Evolutionary conservation across 2,888 invertebrate genomes (phyloP).

Genomic region (Nephrotoma appendiculata): DNA sequence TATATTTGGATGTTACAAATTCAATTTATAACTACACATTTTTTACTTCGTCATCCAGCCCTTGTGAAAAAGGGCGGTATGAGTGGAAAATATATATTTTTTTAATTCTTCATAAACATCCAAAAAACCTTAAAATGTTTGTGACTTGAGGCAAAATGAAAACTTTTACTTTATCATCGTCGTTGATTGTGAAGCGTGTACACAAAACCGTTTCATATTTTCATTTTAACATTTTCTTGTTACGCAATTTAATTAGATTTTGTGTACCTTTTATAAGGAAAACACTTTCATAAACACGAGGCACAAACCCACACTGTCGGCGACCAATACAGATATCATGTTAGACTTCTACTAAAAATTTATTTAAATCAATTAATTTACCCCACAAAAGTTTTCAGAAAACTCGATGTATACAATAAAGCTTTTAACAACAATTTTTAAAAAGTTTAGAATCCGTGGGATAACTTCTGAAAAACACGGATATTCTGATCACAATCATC

Average conservation of each 20-base stretch:
- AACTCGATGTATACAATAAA: no score
- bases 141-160: neutral
- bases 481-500: neutral
- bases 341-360: neutral
- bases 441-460: neutral
- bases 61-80: no score
- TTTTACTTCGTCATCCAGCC: no score
- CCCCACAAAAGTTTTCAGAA: no score
- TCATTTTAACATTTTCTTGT: neutral
- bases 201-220: neutral
- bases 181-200: neutral
- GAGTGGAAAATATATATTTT: no score
- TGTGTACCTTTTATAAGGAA: neutral
- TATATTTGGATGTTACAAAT: no score
- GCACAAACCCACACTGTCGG: neutral
- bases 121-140: neutral
- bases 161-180: neutral
- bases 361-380: no score
- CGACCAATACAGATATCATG: neutral
- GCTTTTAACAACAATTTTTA: neutral
- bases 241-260: neutral
- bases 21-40: no score
- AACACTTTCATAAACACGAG: neutral
- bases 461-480: neutral
- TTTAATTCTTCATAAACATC: neutral